These are phyloP conservation scores for Circaetus cinerascens DNA, from an alignment of 2,113 vertebrate genomes.

Conservation along the genomic window DNA sequence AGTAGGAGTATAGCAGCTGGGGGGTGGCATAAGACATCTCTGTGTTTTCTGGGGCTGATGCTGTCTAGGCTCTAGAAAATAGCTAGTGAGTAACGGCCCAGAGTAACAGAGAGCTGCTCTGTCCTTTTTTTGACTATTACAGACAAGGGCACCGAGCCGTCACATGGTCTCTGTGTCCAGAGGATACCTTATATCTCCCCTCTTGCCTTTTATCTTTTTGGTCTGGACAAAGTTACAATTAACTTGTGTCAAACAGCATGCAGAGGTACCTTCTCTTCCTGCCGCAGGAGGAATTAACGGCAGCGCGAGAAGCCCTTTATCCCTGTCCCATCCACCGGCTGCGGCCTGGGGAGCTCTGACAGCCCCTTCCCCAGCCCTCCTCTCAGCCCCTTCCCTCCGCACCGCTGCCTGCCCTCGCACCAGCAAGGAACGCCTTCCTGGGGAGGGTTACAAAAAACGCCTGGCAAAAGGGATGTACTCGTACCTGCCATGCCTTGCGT, in stretches of 20 bases:
- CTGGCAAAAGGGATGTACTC: background rate
- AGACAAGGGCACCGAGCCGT: background rate
- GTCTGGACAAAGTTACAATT: background rate
- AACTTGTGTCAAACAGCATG: background rate
- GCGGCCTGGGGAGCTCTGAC: rapidly evolving
- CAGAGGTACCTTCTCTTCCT: background rate
- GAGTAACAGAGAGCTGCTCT: background rate
- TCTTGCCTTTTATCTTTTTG: background rate
- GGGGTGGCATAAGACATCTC: background rate
- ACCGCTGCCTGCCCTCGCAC: background rate
- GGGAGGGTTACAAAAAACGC: background rate
- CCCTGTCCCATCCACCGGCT: background rate
- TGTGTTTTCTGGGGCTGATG: background rate
- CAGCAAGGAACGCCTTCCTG: rapidly evolving
- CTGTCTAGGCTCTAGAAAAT: background rate
- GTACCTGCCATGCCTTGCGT: rapidly evolving
- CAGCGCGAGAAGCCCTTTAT: background rate
- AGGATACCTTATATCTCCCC: background rate
- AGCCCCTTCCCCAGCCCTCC: background rate
- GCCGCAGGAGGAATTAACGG: background rate
- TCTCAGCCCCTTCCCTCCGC: background rate
- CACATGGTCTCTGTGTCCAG: background rate
- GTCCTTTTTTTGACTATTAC: background rate
- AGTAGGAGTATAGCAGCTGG: background rate
- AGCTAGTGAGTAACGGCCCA: rapidly evolving